Base-by-base conservation (phyloP, 2,113 vertebrate genomes). In the Archilochus colubris region DNA sequence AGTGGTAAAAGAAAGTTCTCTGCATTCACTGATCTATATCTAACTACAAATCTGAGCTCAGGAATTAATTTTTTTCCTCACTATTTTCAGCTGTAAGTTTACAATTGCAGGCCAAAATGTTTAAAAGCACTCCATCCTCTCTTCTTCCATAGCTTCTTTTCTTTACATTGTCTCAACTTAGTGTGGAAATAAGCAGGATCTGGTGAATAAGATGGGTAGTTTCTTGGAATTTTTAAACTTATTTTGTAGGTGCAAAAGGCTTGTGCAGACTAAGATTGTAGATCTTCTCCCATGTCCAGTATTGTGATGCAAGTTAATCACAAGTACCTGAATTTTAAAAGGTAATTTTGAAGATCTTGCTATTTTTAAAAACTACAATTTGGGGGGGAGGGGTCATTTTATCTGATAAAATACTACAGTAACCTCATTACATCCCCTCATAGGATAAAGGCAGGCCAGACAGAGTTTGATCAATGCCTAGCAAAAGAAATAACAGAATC, bases 41-140 rank as follows among this genome's bases (percentile, higher is more conserved):
- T 76, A 96, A 97, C 93, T 93, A 91, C 95, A 96, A 93, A 97
- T 94, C 93, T 96, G 91, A 97, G 92, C 93, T 96, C 93, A 93
- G 86, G 95, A 95, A 82, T 92, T 94, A 86, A 67, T 77, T 94
- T 93, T 94, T 94, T 95, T 86, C 94, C 93, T 91, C 95, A 95
- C 97, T 98, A 98, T 98, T 98, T 98, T 98, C 98, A 97, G 97
- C 92, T 89, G 44, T 9, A 48, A 92, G 94, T 97, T 98, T 97
- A 97, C 92, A 97, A 95, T 94, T 96, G 96, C 91, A 97, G 94
- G 72, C 61, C 61, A 93, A 93, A 96, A 96, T 48, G 2, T 82
- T 94, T 96, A 96, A 91, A 87, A 79, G 9, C 54, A 75, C 53
- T 89, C 24, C 16, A 57, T 91, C 50, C 31, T 87, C 33, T 78